Conservation (phyloP, 2,797 vertebrate genomes). For the Argentina silus region DNA sequence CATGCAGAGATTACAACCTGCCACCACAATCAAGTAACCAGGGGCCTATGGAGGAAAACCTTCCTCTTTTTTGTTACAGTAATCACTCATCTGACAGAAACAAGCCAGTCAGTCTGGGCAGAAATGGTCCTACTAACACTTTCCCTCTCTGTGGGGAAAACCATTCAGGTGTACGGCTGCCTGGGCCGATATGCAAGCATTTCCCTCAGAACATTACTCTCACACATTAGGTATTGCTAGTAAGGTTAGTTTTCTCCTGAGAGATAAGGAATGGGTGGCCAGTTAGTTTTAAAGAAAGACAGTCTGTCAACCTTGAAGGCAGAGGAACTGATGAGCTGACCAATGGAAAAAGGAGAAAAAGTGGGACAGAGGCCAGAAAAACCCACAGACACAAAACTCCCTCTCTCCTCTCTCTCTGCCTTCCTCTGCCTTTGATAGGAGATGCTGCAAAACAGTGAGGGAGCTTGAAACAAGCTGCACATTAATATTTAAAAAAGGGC, state of each 20-base stretch:
- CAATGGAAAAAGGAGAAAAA: conserved; percentile 37
- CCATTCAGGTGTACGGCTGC: conserved; percentile 22
- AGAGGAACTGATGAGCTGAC: conserved; percentile 55
- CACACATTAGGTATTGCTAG: conserved; percentile 63
- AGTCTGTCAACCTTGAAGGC: conserved; percentile 54
- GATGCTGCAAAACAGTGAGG: conserved; percentile 86
- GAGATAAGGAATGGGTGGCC: conserved; percentile 62
- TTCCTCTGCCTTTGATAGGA: conserved; percentile 89
- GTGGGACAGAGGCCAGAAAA: conserved; percentile 26
- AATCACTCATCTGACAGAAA: conserved; percentile 19
- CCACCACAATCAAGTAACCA: background rate
- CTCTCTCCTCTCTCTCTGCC: conserved; percentile 67
- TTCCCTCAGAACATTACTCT: conserved; percentile 61
- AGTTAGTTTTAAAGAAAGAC: conserved; percentile 50
- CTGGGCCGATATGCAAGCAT: conserved; percentile 56
- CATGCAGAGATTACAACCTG: background rate
- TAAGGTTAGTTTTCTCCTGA: conserved; percentile 58
- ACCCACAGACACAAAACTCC: conserved; percentile 13
- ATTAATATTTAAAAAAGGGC: conserved; percentile 97
- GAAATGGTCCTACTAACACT: conserved; percentile 58
- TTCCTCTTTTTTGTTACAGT: background rate
- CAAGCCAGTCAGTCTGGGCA: conserved; percentile 24
- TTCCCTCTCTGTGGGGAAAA: conserved; percentile 35
- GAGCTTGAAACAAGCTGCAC: conserved; percentile 87
- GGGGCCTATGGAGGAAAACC: background rate